A percentile compares a stretch with the other conserved stretches of the same genome.
phyloP scores from a whole-genome alignment of 2,888 invertebrate genomes.

The Eupithecia tripunctaria region DNA sequence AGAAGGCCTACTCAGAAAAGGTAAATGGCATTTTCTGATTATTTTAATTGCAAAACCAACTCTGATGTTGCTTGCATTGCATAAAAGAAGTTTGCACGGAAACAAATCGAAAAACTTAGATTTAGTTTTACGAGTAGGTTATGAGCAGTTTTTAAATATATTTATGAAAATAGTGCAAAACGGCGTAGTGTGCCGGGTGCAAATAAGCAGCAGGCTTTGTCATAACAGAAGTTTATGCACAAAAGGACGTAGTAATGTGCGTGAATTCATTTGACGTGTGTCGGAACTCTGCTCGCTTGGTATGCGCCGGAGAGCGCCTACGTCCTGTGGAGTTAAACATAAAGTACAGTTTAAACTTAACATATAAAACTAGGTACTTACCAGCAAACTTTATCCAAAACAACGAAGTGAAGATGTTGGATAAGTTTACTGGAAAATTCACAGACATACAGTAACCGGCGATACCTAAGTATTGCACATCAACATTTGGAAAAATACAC shows the following conservation, averaged over 20 bases:
- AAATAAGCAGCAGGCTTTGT: conserved; percentile 6
- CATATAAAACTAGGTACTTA: neutral
- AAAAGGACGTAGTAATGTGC: conserved; percentile 35
- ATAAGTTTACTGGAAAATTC: too few relatives aligned
- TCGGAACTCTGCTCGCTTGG: conserved; percentile 65
- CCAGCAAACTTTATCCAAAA: neutral
- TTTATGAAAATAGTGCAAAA: neutral
- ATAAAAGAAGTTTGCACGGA: too few relatives aligned
- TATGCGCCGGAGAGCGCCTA: conserved; percentile 57
- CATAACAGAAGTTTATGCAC: conserved; percentile 6
- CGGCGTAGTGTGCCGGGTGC: neutral
- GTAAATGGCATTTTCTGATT: too few relatives aligned
- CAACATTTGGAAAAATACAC: too few relatives aligned
- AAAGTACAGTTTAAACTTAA: conserved; percentile 3
- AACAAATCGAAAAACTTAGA: too few relatives aligned
- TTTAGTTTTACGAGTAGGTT: too few relatives aligned
- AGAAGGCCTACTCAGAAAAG: too few relatives aligned
- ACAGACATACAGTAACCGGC: too few relatives aligned
- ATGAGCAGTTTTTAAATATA: neutral
- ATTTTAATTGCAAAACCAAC: too few relatives aligned
- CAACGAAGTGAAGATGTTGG: too few relatives aligned
- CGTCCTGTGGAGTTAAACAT: conserved; percentile 35
- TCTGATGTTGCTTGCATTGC: too few relatives aligned
- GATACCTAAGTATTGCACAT: too few relatives aligned
- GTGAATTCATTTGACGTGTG: conserved; percentile 68